Evolutionary conservation across 2,888 invertebrate species (phyloP), one percentile per base, ranked within the genome.

Genomic region (Acleris cristana): DNA sequence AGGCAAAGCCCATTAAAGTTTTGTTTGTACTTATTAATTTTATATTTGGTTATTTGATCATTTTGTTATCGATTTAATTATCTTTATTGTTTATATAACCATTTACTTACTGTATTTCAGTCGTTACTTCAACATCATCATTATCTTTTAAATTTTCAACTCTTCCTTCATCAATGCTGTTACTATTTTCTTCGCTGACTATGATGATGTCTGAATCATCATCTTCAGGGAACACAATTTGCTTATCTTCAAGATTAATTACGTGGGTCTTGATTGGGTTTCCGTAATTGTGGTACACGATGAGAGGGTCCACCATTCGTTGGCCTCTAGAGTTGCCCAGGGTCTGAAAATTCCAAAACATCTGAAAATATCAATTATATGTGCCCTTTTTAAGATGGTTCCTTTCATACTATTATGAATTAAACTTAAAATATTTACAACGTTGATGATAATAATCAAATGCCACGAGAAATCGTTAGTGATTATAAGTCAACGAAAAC

Each of bases 281-380:
- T 6, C 87, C 89, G 49, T 89, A 90, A 75, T 91, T 90, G 69
- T 88, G 87, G 60, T 90, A 89, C 85, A 89, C 85, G 18, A 87
- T 83, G 21, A 90, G 79, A 0, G 89, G 92, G 61, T 92, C 91
- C 0, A 86, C 90, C 89, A 95, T 95, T 66, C 96, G 94, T 84
- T 96, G 96, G 49, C 95, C 96, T 69, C 95, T 93, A 0, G 95
- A 95, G 85, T 95, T 95, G 0, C 94, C 94, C 76, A 95, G 94
- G 54, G 95, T 94, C 95, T 96, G 97, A 85, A 96, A 96, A 79
- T 96, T 96, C 96, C 96, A 96, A 85, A 96, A 95, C 87, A 95
- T 94, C 97, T 97, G 94, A 89, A 93, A 91, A 89, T 88, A 93
- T 93, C 92, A 93, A 91, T 91, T 85, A 89, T 72, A 85, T 73